Percentiles rank a stretch among this genome's conserved stretches.
Conservation (phyloP, 92 coral and sea anemone species). For the Parazoanthus darwini region DNA sequence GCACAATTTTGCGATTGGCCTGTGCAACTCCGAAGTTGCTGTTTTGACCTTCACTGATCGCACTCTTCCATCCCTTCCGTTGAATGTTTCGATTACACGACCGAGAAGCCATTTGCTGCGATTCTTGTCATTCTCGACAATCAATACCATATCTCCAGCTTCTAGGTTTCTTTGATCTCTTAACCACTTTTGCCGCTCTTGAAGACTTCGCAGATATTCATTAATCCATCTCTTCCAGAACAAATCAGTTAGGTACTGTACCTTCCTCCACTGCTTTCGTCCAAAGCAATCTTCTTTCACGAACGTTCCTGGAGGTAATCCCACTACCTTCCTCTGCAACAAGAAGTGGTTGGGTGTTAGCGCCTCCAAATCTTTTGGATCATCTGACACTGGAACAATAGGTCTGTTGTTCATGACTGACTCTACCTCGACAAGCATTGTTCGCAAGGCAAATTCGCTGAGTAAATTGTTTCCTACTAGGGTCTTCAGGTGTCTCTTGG, state of each 20-base stretch:
- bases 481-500: conserved; percentile 50
- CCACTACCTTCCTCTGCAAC: conserved; percentile 30
- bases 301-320: conserved; percentile 59
- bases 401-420: background rate
- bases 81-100: conserved; percentile 23
- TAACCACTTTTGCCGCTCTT: conserved; percentile 43
- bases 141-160: conserved; percentile 38
- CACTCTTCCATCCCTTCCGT: conserved; percentile 37
- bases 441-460: conserved; percentile 50
- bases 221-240: conserved; percentile 48
- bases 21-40: background rate
- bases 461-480: conserved; percentile 48
- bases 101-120: conserved; percentile 46
- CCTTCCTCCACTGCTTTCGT: conserved; percentile 50
- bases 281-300: conserved; percentile 53
- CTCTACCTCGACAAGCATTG: conserved; percentile 49
- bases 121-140: background rate
- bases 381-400: background rate
- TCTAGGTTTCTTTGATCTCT: background rate
- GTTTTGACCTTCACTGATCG: conserved; percentile 40
- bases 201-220: conserved; percentile 30
- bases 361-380: background rate
- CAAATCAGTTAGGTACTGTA: conserved; percentile 39
- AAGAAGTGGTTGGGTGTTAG: conserved; percentile 11
- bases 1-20: background rate